phyloP scores from a whole-genome alignment of 2,797 vertebrate species.

The Novumbra hubbsi region DNA sequence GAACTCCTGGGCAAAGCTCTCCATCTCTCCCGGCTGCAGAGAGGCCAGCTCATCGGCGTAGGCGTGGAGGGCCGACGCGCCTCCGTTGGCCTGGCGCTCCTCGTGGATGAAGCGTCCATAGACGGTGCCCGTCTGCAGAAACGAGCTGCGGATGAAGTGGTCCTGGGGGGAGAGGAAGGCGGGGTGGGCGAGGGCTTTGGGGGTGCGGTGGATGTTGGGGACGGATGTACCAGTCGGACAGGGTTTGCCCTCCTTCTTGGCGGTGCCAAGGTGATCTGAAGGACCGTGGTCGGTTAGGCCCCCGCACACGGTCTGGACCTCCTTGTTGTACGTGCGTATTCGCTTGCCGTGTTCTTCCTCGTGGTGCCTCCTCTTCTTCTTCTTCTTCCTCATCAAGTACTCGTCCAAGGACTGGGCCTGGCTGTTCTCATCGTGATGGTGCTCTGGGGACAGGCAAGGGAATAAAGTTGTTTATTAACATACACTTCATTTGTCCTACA shows the following conservation, averaged over 20 bases:
- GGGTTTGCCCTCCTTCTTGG: constrained; percentile 75
- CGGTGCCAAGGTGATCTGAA: constrained; percentile 53
- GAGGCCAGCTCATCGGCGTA: constrained; percentile 94
- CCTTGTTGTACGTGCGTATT: constrained; percentile 84
- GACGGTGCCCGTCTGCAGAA: constrained; percentile 85
- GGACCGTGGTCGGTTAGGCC: constrained; percentile 73
- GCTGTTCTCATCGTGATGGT: constrained; percentile 83
- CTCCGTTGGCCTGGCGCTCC: constrained; percentile 93
- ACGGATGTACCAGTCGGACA: constrained; percentile 68
- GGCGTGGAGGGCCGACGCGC: constrained; percentile 89
- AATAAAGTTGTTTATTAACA: constrained; percentile 6
- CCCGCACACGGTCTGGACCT: constrained; percentile 87
- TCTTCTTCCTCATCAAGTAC: constrained; percentile 88
- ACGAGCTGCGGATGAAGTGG: constrained; percentile 90
- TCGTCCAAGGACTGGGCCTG: constrained; percentile 83
- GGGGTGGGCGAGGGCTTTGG: constrained; percentile 71
- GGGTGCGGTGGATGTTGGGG: constrained; percentile 55
- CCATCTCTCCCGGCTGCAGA: constrained; percentile 87
- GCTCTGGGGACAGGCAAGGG: constrained; percentile 56
- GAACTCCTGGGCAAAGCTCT: constrained; percentile 92
- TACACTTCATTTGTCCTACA: neutral
- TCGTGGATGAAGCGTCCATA: constrained; percentile 91
- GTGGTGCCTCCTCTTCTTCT: constrained; percentile 92
- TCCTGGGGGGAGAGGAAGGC: constrained; percentile 93
- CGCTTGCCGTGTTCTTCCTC: constrained; percentile 85